Evolutionary conservation across 2,113 vertebrate genomes (phyloP), one percentile per base, ranked within the genome.

Genomic region (Anolis sagrei): DNA sequence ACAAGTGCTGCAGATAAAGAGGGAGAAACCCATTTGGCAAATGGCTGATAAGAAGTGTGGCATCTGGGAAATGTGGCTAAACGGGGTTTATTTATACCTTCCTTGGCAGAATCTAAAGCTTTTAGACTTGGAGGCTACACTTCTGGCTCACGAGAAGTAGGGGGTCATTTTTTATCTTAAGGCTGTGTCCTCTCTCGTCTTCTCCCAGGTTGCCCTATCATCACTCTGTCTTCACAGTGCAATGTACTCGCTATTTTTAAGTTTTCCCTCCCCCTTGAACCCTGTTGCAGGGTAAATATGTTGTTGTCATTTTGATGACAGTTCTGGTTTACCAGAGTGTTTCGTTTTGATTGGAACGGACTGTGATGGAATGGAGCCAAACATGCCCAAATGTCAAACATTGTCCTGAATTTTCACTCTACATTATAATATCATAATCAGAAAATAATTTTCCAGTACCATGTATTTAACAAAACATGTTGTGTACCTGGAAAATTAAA

Each of bases 211-310:
- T 54, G 74, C 44, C 61, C 62, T 51, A 10, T 77, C 25, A 4
- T 34, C 32, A n/a, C 48, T 70, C 62, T 69, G 48, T 58, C 75
- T 78, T 84, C n/a, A 44, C 39, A 61, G 69, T 6, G 34, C 3
- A 14, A 34, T 5, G 8, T 84, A 18, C n/a, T 29, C 32, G 39
- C 49, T 85, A 69, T 78, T 70, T 84, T 78, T 69, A 84, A 78
- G 48, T 16, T 77, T 54, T 51, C n/a, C 29, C 13, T 23, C n/a
- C n/a, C n/a, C 34, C 49, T 27, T 18, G 7, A 14, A 44, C 48
- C 44, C 8, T 27, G 4, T 32, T 72, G 21, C 21, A 36, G 68
- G 14, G 29, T 14, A n/a, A 72, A 72, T 49, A 34, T 25, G 32
- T 70, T 34, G 19, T 44, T 49, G 18, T 34, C 18, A 4, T 25